Base-by-base conservation (phyloP, 2,113 vertebrate genomes). In the Chaetodon auriga region DNA sequence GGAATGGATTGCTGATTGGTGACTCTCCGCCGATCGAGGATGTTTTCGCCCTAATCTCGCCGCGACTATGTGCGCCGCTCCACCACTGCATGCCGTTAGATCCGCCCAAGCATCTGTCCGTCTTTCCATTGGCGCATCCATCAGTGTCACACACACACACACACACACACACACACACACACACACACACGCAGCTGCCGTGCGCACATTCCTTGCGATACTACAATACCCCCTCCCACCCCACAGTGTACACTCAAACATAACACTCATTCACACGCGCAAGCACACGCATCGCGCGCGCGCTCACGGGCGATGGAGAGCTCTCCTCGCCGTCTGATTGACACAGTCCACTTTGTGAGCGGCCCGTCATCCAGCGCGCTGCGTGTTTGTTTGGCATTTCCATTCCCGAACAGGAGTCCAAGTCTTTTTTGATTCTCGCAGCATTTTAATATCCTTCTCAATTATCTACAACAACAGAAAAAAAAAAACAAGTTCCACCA, bases 41-140 rank as follows among this genome's bases (percentile, higher is more conserved):
- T 92, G 95, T 93, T 95, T 95, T 90, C 94, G 87, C 91, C 90
- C 92, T 74, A 85, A 89, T 90, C 93, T 93, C 80, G 68, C 90
- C 91, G 89, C 84, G 90, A 88, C 89, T 95, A 92, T 92, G 92
- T 81, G 92, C 78, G 84, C 94, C 71, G 94, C 94, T 92, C 91
- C 87, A 90, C 94, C 95, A 84, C 95, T 86, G 93, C 92, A 89
- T 93, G 93, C 96, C 88, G 95, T 95, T 96, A 95, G 96, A 96
- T 96, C 97, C 97, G 97, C 98, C 98, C 97, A 92, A 97, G 96
- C 97, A 98, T 98, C 97, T 98, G 97, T 96, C 98, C 94, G 96
- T 97, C 97, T 97, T 91, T 95, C 97, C 97, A 96, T 95, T 95
- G 96, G 96, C 94, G 96, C 96, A 97, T 97, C 97, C 96, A 96